Evolutionary conservation across 2,797 vertebrate genomes (phyloP).

Genomic region (Halcyon leucocephala): DNA sequence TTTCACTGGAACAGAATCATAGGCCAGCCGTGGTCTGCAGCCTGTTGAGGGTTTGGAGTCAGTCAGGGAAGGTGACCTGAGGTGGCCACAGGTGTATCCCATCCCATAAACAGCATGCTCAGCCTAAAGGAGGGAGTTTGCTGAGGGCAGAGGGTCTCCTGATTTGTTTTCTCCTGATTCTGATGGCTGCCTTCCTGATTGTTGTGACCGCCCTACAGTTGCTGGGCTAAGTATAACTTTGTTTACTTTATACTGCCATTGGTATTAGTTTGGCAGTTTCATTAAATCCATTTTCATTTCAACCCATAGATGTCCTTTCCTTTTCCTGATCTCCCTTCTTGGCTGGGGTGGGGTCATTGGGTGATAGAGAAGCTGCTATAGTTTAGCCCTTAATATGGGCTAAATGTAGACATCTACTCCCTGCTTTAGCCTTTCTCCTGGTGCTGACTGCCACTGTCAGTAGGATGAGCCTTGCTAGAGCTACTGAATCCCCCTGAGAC

Average conservation of each 20-base stretch:
- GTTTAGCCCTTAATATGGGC: background rate
- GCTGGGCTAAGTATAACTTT: background rate
- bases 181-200: background rate
- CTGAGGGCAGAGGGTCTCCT: background rate
- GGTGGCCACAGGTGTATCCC: background rate
- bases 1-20: background rate
- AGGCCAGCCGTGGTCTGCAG: background rate
- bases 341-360: background rate
- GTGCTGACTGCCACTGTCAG: background rate
- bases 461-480: background rate
- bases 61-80: background rate
- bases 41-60: background rate
- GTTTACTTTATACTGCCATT: background rate
- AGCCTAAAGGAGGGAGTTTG: background rate
- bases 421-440: background rate
- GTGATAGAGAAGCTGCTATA: background rate
- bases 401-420: background rate
- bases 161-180: background rate
- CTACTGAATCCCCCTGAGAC: background rate
- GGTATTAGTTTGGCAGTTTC: background rate
- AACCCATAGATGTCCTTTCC: background rate
- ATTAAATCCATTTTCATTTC: background rate
- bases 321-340: background rate
- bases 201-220: background rate
- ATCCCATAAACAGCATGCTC: background rate